Conservation (phyloP, 1,140 invertebrate genomes). For the Cotesia chilonis region DNA sequence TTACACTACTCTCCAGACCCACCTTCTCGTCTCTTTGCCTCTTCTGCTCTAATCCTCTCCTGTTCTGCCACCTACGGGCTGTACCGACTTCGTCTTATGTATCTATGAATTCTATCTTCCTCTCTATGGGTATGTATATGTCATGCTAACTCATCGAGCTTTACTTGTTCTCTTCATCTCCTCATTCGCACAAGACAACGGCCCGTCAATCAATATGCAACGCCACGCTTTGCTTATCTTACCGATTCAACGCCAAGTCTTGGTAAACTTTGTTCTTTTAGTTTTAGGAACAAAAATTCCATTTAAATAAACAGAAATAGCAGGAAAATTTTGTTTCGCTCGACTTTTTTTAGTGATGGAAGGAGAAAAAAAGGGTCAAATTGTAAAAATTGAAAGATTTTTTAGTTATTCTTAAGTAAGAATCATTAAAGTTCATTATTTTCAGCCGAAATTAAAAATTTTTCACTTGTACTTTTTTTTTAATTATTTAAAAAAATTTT, state of each 20-base stretch:
- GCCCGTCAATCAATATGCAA: constrained; percentile 65
- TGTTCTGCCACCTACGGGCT: constrained; percentile 33
- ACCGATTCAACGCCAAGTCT: constrained; percentile 31
- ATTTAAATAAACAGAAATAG: no score
- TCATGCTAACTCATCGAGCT: constrained; percentile 29
- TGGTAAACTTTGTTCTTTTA: constrained; percentile 13
- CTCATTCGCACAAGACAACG: constrained; percentile 41
- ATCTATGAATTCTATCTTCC: constrained; percentile 32
- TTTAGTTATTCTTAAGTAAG: no score
- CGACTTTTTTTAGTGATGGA: no score
- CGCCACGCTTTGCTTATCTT: constrained; percentile 64
- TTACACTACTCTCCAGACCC: constrained; percentile 58
- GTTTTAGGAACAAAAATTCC: not conserved
- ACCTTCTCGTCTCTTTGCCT: constrained; percentile 35
- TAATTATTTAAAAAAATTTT: no score
- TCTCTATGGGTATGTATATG: not conserved
- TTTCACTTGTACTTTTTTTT: no score
- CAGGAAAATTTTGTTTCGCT: no score
- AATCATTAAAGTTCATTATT: no score
- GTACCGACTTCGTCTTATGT: no score
- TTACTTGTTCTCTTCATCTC: constrained; percentile 42
- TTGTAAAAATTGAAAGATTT: no score
- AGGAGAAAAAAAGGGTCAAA: no score
- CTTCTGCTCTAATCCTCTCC: constrained; percentile 43
- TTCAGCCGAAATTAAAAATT: no score